Evolutionary conservation across 2,797 vertebrate species (phyloP).

Genomic region (Enteromius trimaculatus): DNA sequence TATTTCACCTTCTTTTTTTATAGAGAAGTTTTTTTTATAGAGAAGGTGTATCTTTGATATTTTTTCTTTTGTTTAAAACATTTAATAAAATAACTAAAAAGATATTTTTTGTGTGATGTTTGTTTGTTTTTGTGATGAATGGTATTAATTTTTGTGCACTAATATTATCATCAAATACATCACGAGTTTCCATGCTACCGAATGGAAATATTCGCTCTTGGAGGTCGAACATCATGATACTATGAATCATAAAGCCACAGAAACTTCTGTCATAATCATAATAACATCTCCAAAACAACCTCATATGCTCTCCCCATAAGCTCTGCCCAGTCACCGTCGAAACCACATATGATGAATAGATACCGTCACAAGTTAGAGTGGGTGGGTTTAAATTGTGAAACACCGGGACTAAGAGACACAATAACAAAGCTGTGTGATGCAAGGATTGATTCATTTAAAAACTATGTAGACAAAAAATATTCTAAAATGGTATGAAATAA

Average conservation of each 20-base stretch:
- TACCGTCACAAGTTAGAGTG: background rate
- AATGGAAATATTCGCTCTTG: background rate
- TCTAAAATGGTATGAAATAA: background rate
- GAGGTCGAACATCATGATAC: background rate
- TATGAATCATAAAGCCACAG: background rate
- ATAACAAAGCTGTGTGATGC: background rate
- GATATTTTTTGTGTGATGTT: background rate
- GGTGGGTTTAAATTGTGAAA: constrained; percentile 34
- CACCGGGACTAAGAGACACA: background rate
- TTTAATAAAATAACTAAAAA: background rate
- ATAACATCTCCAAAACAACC: constrained; percentile 1
- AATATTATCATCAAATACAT: background rate
- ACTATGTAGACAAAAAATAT: background rate
- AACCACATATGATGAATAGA: constrained; percentile 21
- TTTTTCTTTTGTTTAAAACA: background rate
- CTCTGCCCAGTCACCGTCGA: background rate
- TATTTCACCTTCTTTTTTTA: background rate
- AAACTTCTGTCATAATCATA: constrained; percentile 1
- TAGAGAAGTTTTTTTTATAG: background rate
- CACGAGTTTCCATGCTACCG: background rate
- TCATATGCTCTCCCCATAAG: background rate
- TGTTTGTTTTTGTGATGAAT: background rate
- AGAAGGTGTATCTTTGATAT: background rate
- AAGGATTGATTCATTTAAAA: constrained; percentile 10
- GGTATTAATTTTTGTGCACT: background rate